Evolutionary conservation across 2,113 vertebrate genomes (phyloP).

Genomic region (Prunella fulvescens): DNA sequence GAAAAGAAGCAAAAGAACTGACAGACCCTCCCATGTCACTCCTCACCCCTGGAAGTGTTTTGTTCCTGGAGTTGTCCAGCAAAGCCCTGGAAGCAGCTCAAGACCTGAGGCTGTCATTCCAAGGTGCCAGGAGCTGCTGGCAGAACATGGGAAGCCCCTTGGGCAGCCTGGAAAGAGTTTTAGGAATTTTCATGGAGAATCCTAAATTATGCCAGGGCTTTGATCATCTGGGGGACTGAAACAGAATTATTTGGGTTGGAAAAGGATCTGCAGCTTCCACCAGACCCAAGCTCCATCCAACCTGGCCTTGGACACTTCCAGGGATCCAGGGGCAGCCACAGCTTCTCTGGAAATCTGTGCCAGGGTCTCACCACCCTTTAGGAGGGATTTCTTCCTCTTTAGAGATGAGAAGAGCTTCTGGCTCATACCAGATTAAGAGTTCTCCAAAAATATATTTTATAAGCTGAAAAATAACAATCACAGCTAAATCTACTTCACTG

Average conservation of each 20-base stretch:
- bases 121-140: not conserved
- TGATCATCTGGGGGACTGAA: too few species aligned
- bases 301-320: not conserved
- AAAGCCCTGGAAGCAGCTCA: not conserved
- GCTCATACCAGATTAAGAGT: not conserved
- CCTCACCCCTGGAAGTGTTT: not conserved
- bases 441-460: not conserved
- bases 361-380: not conserved
- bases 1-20: not conserved
- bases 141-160: not conserved
- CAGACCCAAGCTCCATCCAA: rapidly evolving
- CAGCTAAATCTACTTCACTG: not conserved
- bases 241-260: not conserved
- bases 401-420: not conserved
- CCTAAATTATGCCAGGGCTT: not conserved
- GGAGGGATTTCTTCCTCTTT: not conserved
- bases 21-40: rapidly evolving
- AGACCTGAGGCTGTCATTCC: not conserved
- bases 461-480: not conserved
- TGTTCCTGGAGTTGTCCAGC: not conserved
- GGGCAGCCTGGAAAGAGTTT: not conserved
- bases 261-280: not conserved
- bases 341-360: not conserved
- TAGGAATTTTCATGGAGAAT: not conserved
- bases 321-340: not conserved